phyloP scores from a whole-genome alignment of 53 echinoderm and acorn worm genomes.

The Echinometra lucunter region DNA sequence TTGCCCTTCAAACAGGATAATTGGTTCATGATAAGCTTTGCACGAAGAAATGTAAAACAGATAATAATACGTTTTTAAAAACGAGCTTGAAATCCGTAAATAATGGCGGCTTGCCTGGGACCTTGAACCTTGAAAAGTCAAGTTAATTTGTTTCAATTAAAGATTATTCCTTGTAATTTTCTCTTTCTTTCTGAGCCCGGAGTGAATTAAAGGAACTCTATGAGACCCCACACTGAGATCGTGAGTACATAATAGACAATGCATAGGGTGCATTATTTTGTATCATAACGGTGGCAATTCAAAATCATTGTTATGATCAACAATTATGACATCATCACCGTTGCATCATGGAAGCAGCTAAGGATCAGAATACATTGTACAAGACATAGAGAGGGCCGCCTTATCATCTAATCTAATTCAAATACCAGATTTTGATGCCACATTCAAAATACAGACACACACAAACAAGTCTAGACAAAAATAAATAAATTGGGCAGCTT shows the following conservation, averaged over 20 bases:
- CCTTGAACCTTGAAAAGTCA: slow-evolving; percentile 47
- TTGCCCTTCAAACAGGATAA: not conserved
- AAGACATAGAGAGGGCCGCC: no score
- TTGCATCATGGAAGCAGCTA: not conserved
- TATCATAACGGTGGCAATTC: not conserved
- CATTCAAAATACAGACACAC: no score
- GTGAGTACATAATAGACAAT: not conserved
- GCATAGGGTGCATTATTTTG: not conserved
- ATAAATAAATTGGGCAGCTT: no score
- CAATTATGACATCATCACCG: not conserved
- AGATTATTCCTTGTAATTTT: not conserved
- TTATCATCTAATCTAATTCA: no score
- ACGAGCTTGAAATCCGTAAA: no score
- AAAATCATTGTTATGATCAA: not conserved
- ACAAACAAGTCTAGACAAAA: no score
- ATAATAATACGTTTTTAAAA: no score
- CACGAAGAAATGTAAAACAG: not conserved
- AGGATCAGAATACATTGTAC: not conserved
- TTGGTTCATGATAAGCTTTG: not conserved
- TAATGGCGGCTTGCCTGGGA: slow-evolving; percentile 9
- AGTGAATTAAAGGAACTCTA: not conserved
- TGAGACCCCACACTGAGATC: not conserved
- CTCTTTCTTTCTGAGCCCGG: not conserved
- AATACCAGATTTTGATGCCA: no score
- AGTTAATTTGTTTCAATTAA: slow-evolving; percentile 30